Evolutionary conservation across 2,888 invertebrate species (phyloP), one percentile per base, ranked within the genome.

Genomic region (Dynastes tityus): DNA sequence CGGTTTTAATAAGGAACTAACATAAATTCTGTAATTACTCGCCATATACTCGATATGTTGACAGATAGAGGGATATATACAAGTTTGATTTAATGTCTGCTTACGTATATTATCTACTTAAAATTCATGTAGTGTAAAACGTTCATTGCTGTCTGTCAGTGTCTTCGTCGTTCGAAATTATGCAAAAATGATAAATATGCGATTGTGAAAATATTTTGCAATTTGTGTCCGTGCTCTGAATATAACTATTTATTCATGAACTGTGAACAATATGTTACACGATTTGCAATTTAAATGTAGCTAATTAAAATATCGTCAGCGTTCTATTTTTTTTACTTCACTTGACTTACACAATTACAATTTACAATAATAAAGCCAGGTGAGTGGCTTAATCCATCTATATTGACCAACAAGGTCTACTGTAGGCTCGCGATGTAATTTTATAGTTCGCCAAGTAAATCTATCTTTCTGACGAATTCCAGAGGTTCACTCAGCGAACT

Each of bases 1-100:
- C 40, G 58, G 22, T 2, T 61, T 73, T 73, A 73, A 73, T 73
- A 61, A 73, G 73, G 73, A 73, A 73, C 73, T 73, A 73, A 40
- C 73, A 73, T 73, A 73, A 73, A 73, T 61, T 73, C 22, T 16
- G 37, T 58, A 61, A 73, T 73, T 58, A 73, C n/a, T 9, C 45
- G 45, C 9, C 73, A 16, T 58, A 73, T 40, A n/a, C 37, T 16
- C 51, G 40, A 73, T 73, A 58, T 45, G 58, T 37, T 58, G 32
- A 40, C 73, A 73, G 29, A 53, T 27, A 45, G 16, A 16, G 0
- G 16, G 9, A 16, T 11, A 37, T 1, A 70, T 71, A 37, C 32
- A 55, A 16, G 9, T 55, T 55, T 71, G 53, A 71, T 71, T 71
- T 55, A 55, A 55, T 71, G 29, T 65, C 45, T 13, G 16, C n/a